These are phyloP conservation scores for Hypotaenidia philippensis DNA, from an alignment of 2,797 vertebrate species.

Conservation along the genomic window DNA sequence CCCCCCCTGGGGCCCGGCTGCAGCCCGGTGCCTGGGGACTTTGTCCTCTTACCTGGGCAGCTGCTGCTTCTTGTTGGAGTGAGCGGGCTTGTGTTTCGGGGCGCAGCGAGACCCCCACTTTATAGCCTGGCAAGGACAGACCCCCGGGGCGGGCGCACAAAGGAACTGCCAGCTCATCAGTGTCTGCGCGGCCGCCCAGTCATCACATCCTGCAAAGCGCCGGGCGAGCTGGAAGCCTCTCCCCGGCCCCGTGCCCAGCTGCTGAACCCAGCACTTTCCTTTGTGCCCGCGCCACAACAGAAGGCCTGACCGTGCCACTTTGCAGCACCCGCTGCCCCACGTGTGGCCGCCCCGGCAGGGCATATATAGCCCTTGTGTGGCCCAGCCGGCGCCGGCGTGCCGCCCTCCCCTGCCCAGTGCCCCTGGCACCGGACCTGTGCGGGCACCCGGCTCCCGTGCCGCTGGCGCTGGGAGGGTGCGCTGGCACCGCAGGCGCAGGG, in stretches of 20 bases:
- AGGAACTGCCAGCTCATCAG: conserved; percentile 90
- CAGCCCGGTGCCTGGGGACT: conserved; percentile 11
- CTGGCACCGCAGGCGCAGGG: accelerated
- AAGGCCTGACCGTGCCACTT: conserved; percentile 80
- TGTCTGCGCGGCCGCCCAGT: conserved; percentile 80
- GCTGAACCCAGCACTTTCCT: conserved; percentile 86
- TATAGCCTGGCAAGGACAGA: conserved; percentile 94
- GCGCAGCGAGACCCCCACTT: conserved; percentile 80
- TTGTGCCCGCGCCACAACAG: conserved; percentile 77
- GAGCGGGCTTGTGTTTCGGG: conserved; percentile 80
- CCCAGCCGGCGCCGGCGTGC: neutral
- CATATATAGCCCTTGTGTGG: conserved; percentile 31
- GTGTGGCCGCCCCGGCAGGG: neutral
- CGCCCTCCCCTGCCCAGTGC: neutral
- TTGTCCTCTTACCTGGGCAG: conserved; percentile 89
- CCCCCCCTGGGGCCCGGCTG: neutral
- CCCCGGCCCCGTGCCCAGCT: conserved; percentile 31
- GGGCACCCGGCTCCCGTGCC: neutral
- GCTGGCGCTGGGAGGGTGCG: neutral
- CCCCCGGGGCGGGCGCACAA: conserved; percentile 81
- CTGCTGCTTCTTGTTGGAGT: conserved; percentile 83
- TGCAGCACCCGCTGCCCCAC: neutral
- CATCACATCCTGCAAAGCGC: conserved; percentile 81
- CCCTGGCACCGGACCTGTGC: accelerated
- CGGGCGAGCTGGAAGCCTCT: conserved; percentile 76